Evolutionary conservation across 2,888 invertebrate species (phyloP).

Genomic region (Nemotelus nigrinus): DNA sequence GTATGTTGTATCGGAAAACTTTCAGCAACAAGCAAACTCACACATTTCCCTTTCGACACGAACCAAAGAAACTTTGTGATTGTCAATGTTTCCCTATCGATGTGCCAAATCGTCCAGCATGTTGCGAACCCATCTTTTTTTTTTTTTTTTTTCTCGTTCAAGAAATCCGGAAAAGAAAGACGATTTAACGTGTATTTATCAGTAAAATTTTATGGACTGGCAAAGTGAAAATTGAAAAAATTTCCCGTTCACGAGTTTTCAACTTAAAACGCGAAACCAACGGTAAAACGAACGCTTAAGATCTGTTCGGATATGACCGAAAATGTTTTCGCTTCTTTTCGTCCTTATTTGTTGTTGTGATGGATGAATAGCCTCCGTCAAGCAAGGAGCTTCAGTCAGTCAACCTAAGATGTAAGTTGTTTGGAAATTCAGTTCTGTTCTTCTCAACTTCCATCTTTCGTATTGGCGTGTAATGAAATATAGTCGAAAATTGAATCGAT

Average conservation of each 20-base stretch:
- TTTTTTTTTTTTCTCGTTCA: background rate
- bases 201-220: conserved; percentile 33
- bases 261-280: background rate
- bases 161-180: background rate
- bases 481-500: conserved; percentile 8
- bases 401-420: background rate
- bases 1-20: too few species aligned
- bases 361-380: background rate
- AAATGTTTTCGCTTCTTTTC: background rate
- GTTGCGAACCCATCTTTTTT: background rate
- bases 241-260: conserved; percentile 16
- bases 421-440: conserved; percentile 2
- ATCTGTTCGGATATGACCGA: conserved; percentile 5
- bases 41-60: background rate
- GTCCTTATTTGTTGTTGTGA: background rate
- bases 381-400: background rate
- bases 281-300: background rate
- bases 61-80: conserved; percentile 3
- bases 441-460: background rate
- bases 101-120: background rate
- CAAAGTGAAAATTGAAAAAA: conserved; percentile 34
- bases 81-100: background rate
- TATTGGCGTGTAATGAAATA: background rate
- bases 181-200: background rate
- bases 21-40: background rate